phyloP scores from a whole-genome alignment of 2,888 invertebrate genomes.

The Mesorhabditis belari region DNA sequence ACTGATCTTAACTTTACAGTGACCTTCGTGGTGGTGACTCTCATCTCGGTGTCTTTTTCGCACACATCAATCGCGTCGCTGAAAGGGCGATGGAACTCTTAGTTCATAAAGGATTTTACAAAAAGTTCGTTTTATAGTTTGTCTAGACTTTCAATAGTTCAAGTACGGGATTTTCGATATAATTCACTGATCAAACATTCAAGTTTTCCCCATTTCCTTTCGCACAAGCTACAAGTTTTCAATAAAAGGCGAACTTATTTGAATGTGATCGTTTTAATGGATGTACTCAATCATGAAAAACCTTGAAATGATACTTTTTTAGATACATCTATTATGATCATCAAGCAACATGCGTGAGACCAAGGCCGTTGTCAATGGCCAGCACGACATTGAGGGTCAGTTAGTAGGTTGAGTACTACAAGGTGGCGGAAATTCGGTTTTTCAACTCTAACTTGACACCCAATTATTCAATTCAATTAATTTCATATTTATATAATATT shows the following conservation, averaged over 20 bases:
- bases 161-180: no score
- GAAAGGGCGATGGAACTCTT: conserved; percentile 47
- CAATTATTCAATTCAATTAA: no score
- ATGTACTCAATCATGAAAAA: no score
- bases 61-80: conserved; percentile 44
- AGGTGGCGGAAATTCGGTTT: no score
- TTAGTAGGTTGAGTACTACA: background rate
- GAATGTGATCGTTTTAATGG: no score
- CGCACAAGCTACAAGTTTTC: no score
- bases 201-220: no score
- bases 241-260: no score
- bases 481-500: no score
- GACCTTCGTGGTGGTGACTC: conserved; percentile 12
- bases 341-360: conserved; percentile 42
- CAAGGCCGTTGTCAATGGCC: conserved; percentile 11
- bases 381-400: conserved; percentile 17
- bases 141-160: background rate
- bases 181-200: conserved; percentile 6
- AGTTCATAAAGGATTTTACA: conserved; percentile 44
- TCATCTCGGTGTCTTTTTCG: conserved; percentile 43
- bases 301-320: no score
- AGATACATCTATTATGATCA: conserved; percentile 39
- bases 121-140: conserved; percentile 17
- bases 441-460: no score
- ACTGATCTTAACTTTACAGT: conserved; percentile 6